Base-by-base conservation (phyloP, 2,113 vertebrate genomes). In the Lepisosteus osseus region DNA sequence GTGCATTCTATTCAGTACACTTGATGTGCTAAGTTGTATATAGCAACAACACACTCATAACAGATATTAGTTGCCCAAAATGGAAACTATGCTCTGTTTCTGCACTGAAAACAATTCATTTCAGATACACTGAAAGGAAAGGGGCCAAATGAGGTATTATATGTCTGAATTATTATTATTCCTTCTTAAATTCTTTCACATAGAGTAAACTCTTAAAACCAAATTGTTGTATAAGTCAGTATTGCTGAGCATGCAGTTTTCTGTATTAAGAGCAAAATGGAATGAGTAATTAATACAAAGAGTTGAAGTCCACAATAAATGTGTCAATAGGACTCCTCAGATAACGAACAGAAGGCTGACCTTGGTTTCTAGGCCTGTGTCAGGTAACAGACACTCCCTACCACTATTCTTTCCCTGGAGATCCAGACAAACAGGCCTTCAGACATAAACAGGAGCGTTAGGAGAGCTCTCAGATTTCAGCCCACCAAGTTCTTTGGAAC, bases 391-490 rank as follows among this genome's bases (percentile, higher is more conserved):
- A 62, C 59, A 43, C 62, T 71, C 68, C 56, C 42, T 17, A 12
- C 8, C 56, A 47, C 64, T 61, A 4, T 13, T 8, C 12, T 5
- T 7, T 68, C 67, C 54, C 71, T 43, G 4, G 15, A 51, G 61
- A 15, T 68, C 57, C 29, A n/a, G 68, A 57, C 11, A 70, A 8
- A 12, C 14, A 40, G n/a, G 7, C 7, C 17, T 68, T 14, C n/a
- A 63, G 67, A 40, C 40, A 64, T 56, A 47, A 74, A 74, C 68
- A 61, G 15, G 17, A 6, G 14, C 43, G 29, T 65, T 56, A 7
- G 29, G 14, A 8, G n/a, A 55, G 68, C n/a, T 14, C 73, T 81
- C 73, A 54, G 64, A 54, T 81, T 81, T 75, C 79, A 73, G 64
- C 51, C 44, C 40, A 65, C 65, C 67, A 44, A 47, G 13, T 17